Evolutionary conservation across 2,113 vertebrate genomes (phyloP), one percentile per base, ranked within the genome.

Genomic region (Eretmodus cyanostictus): DNA sequence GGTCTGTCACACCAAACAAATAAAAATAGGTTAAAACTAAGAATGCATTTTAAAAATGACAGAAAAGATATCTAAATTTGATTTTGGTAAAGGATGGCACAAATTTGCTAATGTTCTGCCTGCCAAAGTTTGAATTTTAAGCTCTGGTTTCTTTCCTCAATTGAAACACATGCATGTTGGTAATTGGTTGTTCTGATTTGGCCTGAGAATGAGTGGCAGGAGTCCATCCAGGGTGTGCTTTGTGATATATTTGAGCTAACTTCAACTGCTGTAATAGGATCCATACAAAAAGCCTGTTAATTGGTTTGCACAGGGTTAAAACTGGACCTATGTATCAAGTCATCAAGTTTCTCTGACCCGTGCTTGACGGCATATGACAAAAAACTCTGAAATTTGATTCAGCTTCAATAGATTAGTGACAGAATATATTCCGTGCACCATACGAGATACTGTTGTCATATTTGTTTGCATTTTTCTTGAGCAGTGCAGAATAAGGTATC

Each of bases 401-500:
- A 31, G 3, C 2, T 49, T 31, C 24, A 78, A 17, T 19, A 49
- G 42, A 78, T 78, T 49, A 19, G 24, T 31, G 16, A 49, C 42
- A 5, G 71, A 78, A 49, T 49, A 78, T 49, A 49, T 31, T 47
- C 16, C 1, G 11, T 49, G 42, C 42, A 49, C 9, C 71, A 76
- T 76, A 31, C 2, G 7, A 19, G 8, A n/a, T 19, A 19, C 42
- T 29, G 71, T 49, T 19, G 71, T 76, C 42, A 31, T 78, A 17
- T 45, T 73, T 73, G 2, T 73, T 45, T 73, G 38, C 40, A 10
- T 45, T 49, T 49, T 10, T 49, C 4, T 49, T 76, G 9, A 31
- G 40, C 40, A 76, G 24, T 76, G 40, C 71, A 76, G 42, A 22
- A 49, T 8, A 31, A 76, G 24, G 14, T 76, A 78, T 49, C 71